These are phyloP conservation scores for Chlorodrepanis virens DNA, from an alignment of 2,113 vertebrate species.

Conservation along the genomic window DNA sequence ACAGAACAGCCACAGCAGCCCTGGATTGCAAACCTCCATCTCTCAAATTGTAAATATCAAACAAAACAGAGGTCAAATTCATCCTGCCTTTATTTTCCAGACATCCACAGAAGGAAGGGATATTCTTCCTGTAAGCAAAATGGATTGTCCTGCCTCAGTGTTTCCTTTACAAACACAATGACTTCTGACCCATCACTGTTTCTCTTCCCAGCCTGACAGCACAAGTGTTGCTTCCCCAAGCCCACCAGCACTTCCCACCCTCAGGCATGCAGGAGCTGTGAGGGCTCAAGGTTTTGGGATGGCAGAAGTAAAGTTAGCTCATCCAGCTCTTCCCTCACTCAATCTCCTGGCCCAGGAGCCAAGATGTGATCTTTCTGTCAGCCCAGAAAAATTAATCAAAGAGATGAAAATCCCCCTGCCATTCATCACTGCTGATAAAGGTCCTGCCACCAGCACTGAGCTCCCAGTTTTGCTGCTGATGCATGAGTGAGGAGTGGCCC, in stretches of 20 bases:
- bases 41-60: background rate
- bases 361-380: background rate
- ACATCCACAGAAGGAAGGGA: background rate
- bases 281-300: accelerated
- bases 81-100: background rate
- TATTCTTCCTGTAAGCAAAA: background rate
- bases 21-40: background rate
- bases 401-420: conserved; percentile 19
- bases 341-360: accelerated
- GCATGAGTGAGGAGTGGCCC: background rate
- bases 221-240: background rate
- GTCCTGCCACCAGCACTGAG: background rate
- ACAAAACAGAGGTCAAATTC: background rate
- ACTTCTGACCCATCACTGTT: background rate
- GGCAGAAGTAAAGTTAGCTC: background rate
- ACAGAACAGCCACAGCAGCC: background rate
- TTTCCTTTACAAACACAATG: background rate
- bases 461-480: background rate
- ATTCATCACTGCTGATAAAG: background rate
- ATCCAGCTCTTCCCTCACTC: background rate
- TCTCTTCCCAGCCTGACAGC: background rate
- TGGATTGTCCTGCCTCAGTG: background rate
- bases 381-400: conserved; percentile 15
- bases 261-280: background rate
- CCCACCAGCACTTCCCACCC: background rate